Base-by-base conservation (phyloP, 2,888 invertebrate species). In the Pyralis farinalis region DNA sequence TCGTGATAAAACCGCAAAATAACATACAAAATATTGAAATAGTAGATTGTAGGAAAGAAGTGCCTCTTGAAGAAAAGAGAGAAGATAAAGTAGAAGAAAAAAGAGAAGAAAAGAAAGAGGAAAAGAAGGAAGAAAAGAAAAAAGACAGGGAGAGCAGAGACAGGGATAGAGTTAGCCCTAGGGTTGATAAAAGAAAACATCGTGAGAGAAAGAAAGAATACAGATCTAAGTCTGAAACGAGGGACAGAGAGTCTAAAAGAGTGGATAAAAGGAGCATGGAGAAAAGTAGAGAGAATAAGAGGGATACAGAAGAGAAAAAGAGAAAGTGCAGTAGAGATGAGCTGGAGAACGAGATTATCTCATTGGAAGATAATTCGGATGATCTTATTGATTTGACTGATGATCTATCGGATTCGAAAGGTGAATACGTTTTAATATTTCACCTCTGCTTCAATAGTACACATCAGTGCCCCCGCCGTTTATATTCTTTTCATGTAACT, bases 341-440 rank as follows among this genome's bases (percentile, higher is more conserved):
- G 12, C 40, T 74, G 51, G 75, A 75, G 33, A 74, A 49, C 29
- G 88, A 87, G 51, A 72, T 90, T 7, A 89, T 89, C 45, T 82
- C 82, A 0, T 55, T 88, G 36, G 89, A 78, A 28, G 89, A 89
- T 43, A 82, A 84, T 54, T 76, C 80, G 0, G 78, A 86, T 51
- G 92, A 92, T 52, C 80, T 92, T 68, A 91, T 92, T 31, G 92
- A 92, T 66, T 71, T 92, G 52, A 91, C 92, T 0, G 91, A 90
- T 2, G 91, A 91, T 11, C 67, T 67, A 25, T 77, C 88, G 0
- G 91, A 91, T 64, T 78, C 85, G 7, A 89, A 82, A 73, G 80
- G 87, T 87, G 43, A 57, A 51, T 48, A 3, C 4, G 4, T 3
- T 16, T 16, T n/a, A n/a, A n/a, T n/a, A n/a, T n/a, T n/a, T n/a